Base-by-base conservation (phyloP, 2,888 invertebrate genomes). In the Frankliniella fusca region DNA sequence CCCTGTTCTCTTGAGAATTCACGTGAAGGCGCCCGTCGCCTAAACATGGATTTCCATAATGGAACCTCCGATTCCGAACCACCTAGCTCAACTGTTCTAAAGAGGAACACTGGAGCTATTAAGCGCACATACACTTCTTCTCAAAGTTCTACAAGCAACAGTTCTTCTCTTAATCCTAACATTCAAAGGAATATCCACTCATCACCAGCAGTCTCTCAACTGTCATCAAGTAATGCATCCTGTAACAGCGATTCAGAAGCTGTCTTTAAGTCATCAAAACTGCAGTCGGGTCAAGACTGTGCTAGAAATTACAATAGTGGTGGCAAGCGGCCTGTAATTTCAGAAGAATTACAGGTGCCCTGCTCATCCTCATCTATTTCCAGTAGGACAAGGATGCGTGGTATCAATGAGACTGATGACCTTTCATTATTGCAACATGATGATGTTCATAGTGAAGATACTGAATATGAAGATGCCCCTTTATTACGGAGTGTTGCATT, bases 41-140 rank as follows among this genome's bases (percentile, higher is more conserved):
- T 76, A 12, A 76, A 76, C 27, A 76, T 76, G 70, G 70, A 76
- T 76, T 76, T 27, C 12, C 70, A 76, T 76, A 76, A 76, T 76
- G 70, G 70, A 11, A 76, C 70, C 70, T 11, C 70, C 0, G 70
- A 76, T 12, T 12, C 9, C 3, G 70, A 76, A 76, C 70, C 70
- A 23, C 9, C 70, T 27, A 76, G 23, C 27, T 76, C 70, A 23
- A 76, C 70, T 23, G 70, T 27, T 10, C 27, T 76, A 12, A 76
- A 76, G 27, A 76, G 70, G 12, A 76, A 76, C 12, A 76, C 70
- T 27, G 70, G 70, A 27, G 70, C 70, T 12, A 76, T 76, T 27
- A 76, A 76, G 70, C 70, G 70, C 3, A 76, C 70, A 27, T 76
- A 76, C 27, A 76, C 70, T 8, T 20, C 54, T 20, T 27, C 27